These are phyloP conservation scores for Chymomyza caudatula DNA, from an alignment of 2,888 invertebrate species.

Conservation along the genomic window DNA sequence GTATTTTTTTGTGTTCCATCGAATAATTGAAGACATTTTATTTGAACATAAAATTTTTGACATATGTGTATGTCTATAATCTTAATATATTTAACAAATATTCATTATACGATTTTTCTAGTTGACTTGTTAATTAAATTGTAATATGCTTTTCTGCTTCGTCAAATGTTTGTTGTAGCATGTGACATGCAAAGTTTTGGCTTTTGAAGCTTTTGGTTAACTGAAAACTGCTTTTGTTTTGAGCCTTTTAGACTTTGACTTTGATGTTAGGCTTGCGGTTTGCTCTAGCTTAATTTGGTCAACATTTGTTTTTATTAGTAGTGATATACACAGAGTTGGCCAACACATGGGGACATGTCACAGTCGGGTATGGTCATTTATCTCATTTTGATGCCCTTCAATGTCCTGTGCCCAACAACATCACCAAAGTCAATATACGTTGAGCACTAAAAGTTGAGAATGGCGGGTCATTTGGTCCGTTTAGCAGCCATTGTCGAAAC, in stretches of 20 bases:
- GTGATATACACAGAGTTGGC: background rate
- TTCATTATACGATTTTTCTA: background rate
- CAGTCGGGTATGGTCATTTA: background rate
- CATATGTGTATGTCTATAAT: no score
- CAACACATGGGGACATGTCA: background rate
- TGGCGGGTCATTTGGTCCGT: constrained; percentile 28
- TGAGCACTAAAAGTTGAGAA: background rate
- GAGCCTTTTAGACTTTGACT: background rate
- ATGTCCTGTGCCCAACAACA: background rate
- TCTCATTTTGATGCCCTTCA: background rate
- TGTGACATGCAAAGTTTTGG: background rate
- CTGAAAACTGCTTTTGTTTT: background rate
- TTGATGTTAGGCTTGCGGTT: background rate
- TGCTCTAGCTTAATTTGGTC: background rate
- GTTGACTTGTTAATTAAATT: background rate
- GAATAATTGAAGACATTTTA: no score
- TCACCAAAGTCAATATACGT: background rate
- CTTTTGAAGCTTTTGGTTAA: background rate
- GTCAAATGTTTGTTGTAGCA: no score
- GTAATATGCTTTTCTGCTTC: background rate
- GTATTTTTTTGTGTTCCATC: no score
- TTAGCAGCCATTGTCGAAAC: constrained; percentile 35
- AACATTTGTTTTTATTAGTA: background rate
- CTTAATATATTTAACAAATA: no score
- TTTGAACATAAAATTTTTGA: no score